These are phyloP conservation scores for Paradoxurus hermaphroditus DNA, from an alignment of 2,113 vertebrate species.

Conservation along the genomic window DNA sequence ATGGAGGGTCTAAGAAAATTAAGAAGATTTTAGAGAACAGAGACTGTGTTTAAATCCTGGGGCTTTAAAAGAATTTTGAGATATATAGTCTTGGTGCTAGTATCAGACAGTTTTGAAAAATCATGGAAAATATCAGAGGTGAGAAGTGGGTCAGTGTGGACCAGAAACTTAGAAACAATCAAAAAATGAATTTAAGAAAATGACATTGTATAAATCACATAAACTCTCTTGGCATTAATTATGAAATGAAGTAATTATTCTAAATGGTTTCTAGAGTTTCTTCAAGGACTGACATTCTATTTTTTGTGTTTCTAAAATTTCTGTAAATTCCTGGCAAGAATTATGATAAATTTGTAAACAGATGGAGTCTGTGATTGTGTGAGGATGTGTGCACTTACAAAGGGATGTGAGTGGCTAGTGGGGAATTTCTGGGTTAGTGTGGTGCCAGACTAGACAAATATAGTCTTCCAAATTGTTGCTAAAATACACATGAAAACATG, in stretches of 20 bases:
- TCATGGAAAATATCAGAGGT: neutral
- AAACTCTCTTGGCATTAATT: neutral
- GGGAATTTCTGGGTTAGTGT: neutral
- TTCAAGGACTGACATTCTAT: neutral
- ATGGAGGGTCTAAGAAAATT: neutral
- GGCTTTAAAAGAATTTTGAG: neutral
- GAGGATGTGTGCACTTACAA: neutral
- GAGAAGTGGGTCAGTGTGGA: neutral
- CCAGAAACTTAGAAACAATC: neutral
- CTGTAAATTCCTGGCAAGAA: neutral
- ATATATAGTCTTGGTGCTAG: neutral
- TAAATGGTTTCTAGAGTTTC: neutral
- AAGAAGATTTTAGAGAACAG: neutral
- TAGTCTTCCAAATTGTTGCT: neutral
- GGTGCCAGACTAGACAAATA: neutral
- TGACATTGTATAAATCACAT: neutral
- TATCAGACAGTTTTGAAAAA: neutral
- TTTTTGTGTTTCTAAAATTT: neutral
- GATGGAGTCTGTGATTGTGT: neutral
- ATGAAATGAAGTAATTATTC: neutral
- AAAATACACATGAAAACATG: neutral
- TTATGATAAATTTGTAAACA: neutral
- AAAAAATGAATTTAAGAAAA: neutral
- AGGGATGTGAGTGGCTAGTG: neutral
- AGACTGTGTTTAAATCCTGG: neutral